These are phyloP conservation scores for Iguana delicatissima DNA, from an alignment of 2,797 vertebrate species.

Conservation along the genomic window DNA sequence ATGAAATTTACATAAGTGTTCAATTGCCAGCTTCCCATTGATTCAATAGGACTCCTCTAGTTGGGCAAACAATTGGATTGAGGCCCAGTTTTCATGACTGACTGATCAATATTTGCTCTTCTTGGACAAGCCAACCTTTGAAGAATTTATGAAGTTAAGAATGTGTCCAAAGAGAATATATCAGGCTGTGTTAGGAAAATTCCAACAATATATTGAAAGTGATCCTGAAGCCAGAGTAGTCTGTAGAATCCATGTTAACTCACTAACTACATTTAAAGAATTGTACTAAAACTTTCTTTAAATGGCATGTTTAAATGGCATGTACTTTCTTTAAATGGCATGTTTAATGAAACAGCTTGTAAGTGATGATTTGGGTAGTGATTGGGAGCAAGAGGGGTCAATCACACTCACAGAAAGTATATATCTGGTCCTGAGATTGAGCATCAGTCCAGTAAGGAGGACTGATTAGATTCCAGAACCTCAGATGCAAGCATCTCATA, in stretches of 20 bases:
- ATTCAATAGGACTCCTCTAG: no score
- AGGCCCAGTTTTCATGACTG: constrained; percentile 37
- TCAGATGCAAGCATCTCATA: background rate
- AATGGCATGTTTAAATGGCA: background rate
- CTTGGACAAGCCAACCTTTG: constrained; percentile 33
- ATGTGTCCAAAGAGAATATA: constrained; percentile 1
- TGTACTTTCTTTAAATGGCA: background rate
- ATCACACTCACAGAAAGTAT: background rate
- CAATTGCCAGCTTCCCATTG: no score
- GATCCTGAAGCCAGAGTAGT: background rate
- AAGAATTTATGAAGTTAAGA: constrained; percentile 39
- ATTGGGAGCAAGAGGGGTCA: no score
- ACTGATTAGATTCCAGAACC: background rate
- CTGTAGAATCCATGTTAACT: background rate
- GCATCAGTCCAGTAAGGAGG: background rate
- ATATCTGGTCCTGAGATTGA: background rate
- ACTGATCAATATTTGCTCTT: constrained; percentile 53
- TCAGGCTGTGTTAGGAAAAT: constrained; percentile 22
- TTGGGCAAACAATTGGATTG: no score
- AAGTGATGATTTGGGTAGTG: background rate
- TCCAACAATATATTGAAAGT: background rate
- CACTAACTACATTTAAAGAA: constrained; percentile 17
- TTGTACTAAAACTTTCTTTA: background rate
- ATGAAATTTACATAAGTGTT: no score
- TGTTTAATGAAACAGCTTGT: background rate